A percentile compares a stretch with the other conserved stretches of the same genome.
Evolutionary conservation across 2,888 invertebrate genomes (phyloP).

Genomic region (Tipula lateralis): DNA sequence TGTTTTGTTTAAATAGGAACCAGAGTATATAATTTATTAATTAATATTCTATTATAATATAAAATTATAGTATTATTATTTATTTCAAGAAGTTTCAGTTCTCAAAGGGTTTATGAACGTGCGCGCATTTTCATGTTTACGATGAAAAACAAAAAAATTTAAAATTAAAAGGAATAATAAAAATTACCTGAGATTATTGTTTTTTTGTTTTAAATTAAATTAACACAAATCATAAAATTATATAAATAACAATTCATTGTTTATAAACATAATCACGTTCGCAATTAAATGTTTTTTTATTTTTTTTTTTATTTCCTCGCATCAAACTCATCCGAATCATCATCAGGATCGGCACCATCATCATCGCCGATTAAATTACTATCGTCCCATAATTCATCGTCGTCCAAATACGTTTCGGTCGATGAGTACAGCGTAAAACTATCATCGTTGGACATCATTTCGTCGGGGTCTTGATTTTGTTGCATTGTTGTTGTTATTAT

Average conservation of each 20-base stretch:
- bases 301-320: neutral
- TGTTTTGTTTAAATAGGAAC: constrained; percentile 15
- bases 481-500: neutral
- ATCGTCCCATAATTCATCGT: constrained; percentile 36
- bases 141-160: neutral
- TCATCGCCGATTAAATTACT: constrained; percentile 25
- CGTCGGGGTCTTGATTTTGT: neutral
- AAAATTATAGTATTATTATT: neutral
- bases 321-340: constrained; percentile 27
- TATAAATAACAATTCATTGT: constrained; percentile 9
- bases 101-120: neutral
- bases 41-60: neutral
- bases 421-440: constrained; percentile 35
- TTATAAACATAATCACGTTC: neutral
- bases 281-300: neutral
- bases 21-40: constrained; percentile 11
- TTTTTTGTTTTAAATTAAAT: neutral
- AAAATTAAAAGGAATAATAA: constrained; percentile 5
- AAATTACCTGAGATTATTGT: constrained; percentile 19
- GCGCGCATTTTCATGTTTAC: neutral
- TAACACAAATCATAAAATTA: constrained; percentile 19
- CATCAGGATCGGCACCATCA: constrained; percentile 29
- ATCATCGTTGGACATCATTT: constrained; percentile 12
- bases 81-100: neutral
- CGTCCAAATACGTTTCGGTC: constrained; percentile 32